phyloP scores from a whole-genome alignment of 2,113 vertebrate species.

The Cavia porcellus region DNA sequence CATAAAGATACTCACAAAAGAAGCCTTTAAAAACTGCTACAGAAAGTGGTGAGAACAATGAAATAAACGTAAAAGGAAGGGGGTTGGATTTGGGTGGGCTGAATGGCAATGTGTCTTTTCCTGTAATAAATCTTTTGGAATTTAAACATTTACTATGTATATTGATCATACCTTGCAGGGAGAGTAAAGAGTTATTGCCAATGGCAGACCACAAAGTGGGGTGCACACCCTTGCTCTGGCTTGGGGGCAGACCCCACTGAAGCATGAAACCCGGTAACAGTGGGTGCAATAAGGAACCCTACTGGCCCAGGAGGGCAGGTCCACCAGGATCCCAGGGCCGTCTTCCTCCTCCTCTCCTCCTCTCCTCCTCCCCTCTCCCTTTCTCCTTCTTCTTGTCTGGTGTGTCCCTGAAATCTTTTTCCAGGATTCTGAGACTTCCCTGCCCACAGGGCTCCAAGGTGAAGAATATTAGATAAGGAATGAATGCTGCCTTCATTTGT shows the following conservation, averaged over 20 bases:
- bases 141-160: not conserved
- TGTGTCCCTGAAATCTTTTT: constrained; percentile 53
- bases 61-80: not conserved
- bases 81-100: not conserved
- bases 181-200: not conserved
- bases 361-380: not conserved
- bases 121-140: not conserved
- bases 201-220: not conserved
- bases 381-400: not conserved
- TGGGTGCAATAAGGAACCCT: not conserved
- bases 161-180: not conserved
- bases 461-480: constrained; percentile 75
- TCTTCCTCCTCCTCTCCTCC: not conserved
- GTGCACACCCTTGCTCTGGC: not conserved
- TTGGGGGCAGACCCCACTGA: not conserved
- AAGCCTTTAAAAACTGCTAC: not conserved
- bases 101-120: not conserved
- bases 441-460: constrained; percentile 68
- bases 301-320: not conserved
- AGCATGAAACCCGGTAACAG: too few relatives aligned
- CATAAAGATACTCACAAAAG: not conserved
- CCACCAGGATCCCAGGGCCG: not conserved
- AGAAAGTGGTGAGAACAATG: not conserved
- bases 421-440: constrained; percentile 71
- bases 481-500: constrained; percentile 67